These are phyloP conservation scores for Toxotes chatareus DNA, from an alignment of 2,113 vertebrate genomes.

Conservation along the genomic window DNA sequence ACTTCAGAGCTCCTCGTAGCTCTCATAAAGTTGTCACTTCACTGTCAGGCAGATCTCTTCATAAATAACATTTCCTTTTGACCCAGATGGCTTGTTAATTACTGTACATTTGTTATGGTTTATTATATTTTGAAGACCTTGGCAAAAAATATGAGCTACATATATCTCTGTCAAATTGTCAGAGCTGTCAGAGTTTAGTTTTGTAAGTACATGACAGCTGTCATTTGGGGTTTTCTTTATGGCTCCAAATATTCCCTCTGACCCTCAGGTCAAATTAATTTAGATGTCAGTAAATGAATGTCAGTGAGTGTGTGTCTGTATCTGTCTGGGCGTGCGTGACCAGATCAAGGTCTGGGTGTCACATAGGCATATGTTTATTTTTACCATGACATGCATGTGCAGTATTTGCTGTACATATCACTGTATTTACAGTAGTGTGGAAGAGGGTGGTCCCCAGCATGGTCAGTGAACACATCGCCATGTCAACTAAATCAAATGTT, in stretches of 20 bases:
- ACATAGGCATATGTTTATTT: constrained; percentile 9
- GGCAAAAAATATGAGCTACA: background rate
- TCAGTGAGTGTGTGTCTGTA: constrained; percentile 18
- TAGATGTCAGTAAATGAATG: constrained; percentile 62
- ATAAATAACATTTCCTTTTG: constrained; percentile 24
- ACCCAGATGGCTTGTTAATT: constrained; percentile 29
- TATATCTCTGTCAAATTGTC: constrained; percentile 10
- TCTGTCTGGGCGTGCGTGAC: constrained; percentile 8
- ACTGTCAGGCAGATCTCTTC: constrained; percentile 12
- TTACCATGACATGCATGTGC: background rate
- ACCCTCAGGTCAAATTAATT: constrained; percentile 43
- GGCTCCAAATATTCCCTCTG: constrained; percentile 44
- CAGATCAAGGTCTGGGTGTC: constrained; percentile 4
- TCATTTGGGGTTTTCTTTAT: constrained; percentile 40
- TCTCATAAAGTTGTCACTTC: constrained; percentile 27
- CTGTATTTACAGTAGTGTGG: background rate
- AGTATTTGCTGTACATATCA: background rate
- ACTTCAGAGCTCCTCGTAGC: background rate
- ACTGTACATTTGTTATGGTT: constrained; percentile 26
- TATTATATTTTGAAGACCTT: constrained; percentile 25
- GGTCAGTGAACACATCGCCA: background rate
- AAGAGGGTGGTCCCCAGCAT: background rate
- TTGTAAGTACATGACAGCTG: constrained; percentile 46
- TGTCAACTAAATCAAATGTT: background rate
- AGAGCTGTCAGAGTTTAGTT: constrained; percentile 35